phyloP scores from a whole-genome alignment of 2,888 invertebrate genomes.

The Heliconius cydno region DNA sequence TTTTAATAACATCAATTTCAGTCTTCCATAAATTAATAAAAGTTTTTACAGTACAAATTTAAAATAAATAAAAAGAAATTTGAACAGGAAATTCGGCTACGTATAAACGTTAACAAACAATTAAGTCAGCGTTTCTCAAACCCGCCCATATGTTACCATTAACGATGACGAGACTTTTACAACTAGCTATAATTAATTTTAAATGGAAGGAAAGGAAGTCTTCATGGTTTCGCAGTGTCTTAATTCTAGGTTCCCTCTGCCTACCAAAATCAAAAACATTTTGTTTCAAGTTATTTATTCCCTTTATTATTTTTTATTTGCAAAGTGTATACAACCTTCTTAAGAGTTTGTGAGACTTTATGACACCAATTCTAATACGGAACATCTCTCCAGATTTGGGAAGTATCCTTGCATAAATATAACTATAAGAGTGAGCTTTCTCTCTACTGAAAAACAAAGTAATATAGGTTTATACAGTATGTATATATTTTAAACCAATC shows the following conservation, averaged over 20 bases:
- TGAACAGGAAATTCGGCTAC: conserved; percentile 64
- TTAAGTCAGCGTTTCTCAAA: conserved; percentile 57
- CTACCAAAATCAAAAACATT: not conserved
- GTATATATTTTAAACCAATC: not conserved
- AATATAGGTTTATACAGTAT: not conserved
- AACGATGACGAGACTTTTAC: conserved; percentile 78
- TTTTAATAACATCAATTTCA: too few species aligned
- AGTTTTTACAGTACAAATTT: not conserved
- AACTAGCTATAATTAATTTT: conserved; percentile 51
- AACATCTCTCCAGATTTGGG: too few species aligned
- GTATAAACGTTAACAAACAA: conserved; percentile 49
- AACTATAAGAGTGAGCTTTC: not conserved
- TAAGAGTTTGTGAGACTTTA: too few species aligned
- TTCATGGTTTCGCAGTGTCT: not conserved
- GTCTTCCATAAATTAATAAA: not conserved
- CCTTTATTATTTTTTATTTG: too few species aligned
- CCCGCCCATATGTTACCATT: conserved; percentile 77
- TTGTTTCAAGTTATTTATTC: too few species aligned
- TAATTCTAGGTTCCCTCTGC: not conserved
- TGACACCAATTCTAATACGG: too few species aligned
- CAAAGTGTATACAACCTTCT: too few species aligned
- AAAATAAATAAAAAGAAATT: conserved; percentile 53
- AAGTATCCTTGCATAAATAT: too few species aligned
- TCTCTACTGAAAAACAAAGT: not conserved
- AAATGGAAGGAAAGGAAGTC: not conserved